Conservation (phyloP, 2,888 invertebrate genomes). For the Diarsia dahlii region DNA sequence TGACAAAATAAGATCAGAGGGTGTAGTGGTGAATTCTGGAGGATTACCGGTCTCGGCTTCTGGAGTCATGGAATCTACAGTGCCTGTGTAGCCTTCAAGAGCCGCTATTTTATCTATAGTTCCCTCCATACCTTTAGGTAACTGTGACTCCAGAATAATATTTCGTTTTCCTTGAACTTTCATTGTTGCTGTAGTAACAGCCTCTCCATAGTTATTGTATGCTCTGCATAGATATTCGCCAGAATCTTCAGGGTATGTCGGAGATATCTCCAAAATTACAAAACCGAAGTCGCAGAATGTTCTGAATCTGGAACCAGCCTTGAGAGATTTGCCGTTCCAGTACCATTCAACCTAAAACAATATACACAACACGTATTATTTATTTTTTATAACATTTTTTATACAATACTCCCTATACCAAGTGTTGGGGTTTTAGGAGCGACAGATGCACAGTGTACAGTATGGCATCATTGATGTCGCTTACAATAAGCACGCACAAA, state of each 20-base stretch:
- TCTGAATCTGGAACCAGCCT: conserved; percentile 97
- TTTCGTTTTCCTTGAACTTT: conserved; percentile 97
- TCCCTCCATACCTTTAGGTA: conserved; percentile 98
- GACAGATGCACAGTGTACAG: neutral
- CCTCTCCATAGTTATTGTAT: conserved; percentile 96
- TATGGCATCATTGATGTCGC: neutral
- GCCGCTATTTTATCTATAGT: conserved; percentile 98
- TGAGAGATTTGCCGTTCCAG: conserved; percentile 97
- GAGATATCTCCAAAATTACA: conserved; percentile 98
- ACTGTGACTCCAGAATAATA: conserved; percentile 97
- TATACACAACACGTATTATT: neutral
- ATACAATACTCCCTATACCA: neutral
- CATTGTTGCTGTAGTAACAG: conserved; percentile 97
- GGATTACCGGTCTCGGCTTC: conserved; percentile 96
- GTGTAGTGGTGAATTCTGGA: conserved; percentile 97
- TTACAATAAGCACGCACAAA: neutral
- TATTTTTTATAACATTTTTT: neutral
- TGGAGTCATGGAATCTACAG: conserved; percentile 92
- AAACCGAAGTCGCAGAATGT: conserved; percentile 99
- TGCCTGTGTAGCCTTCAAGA: conserved; percentile 95
- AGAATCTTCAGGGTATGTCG: conserved; percentile 98
- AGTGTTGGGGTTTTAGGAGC: neutral
- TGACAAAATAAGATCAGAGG: conserved; percentile 95
- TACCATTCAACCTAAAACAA: conserved; percentile 96
- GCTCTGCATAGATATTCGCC: conserved; percentile 98